Percentiles rank a stretch among this genome's conserved stretches.
Evolutionary conservation across 2,113 vertebrate genomes (phyloP).

Genomic region (Potamarius usumacintae): DNA sequence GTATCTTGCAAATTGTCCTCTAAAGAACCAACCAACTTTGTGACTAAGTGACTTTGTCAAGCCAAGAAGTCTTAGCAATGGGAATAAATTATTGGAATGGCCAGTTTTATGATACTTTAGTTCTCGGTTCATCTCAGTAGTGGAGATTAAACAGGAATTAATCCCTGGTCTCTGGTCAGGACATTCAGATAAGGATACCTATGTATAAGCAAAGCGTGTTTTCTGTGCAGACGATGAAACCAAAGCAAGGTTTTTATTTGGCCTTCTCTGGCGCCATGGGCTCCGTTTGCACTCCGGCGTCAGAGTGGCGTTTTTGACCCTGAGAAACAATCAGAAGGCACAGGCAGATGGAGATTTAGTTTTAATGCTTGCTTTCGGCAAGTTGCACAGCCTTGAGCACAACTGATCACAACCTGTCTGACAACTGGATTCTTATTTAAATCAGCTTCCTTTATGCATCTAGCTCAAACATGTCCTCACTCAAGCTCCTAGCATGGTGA

Average conservation of each 20-base stretch:
- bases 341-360: background rate
- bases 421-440: slow-evolving; percentile 37
- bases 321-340: slow-evolving; percentile 62
- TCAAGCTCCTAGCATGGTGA: background rate
- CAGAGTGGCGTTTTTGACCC: slow-evolving; percentile 87
- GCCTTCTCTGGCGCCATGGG: slow-evolving; percentile 82
- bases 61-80: background rate
- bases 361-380: background rate
- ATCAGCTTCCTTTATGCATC: slow-evolving; percentile 25
- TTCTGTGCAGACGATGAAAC: slow-evolving; percentile 20
- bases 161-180: slow-evolving; percentile 25
- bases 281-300: slow-evolving; percentile 90
- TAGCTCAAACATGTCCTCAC: slow-evolving; percentile 36
- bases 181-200: slow-evolving; percentile 32
- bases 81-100: background rate
- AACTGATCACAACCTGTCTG: slow-evolving; percentile 47
- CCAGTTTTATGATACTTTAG: slow-evolving; percentile 23
- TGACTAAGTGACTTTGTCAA: background rate
- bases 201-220: slow-evolving; percentile 42
- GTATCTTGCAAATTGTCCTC: background rate
- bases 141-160: slow-evolving; percentile 4
- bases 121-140: slow-evolving; percentile 25
- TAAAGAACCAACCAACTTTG: background rate
- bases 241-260: slow-evolving; percentile 77
- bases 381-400: slow-evolving; percentile 39